Conservation (phyloP, 2,797 vertebrate species). For the Sciurus vulgaris region DNA sequence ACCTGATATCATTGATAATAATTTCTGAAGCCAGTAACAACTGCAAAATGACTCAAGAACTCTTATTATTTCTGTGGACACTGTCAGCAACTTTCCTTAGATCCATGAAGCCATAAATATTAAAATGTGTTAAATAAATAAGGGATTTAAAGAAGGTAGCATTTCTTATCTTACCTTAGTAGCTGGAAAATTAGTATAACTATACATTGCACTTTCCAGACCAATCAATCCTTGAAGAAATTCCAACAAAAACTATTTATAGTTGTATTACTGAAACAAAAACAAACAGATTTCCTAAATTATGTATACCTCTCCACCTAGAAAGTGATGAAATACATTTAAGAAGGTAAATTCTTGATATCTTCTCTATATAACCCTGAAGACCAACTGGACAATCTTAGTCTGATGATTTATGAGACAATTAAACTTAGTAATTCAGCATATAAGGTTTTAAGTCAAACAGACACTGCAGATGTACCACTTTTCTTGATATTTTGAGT, state of each 20-base stretch:
- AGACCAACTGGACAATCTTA: background rate
- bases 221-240: background rate
- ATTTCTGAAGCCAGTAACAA: background rate
- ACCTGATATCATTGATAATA: background rate
- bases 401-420: background rate
- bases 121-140: background rate
- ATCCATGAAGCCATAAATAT: background rate
- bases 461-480: background rate
- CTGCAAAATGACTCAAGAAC: constrained; percentile 12
- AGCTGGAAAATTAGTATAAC: background rate
- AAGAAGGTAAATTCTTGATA: background rate
- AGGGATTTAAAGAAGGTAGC: background rate
- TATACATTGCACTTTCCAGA: background rate
- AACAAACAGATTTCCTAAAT: background rate
- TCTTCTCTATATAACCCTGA: background rate
- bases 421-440: background rate
- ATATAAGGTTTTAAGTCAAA: background rate
- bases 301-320: background rate
- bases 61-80: background rate
- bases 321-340: background rate
- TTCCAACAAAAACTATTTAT: background rate
- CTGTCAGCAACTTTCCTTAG: background rate
- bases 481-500: background rate
- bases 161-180: background rate
- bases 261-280: background rate